Evolutionary conservation across 2,797 vertebrate species (phyloP).

Genomic region (Karalla daura): DNA sequence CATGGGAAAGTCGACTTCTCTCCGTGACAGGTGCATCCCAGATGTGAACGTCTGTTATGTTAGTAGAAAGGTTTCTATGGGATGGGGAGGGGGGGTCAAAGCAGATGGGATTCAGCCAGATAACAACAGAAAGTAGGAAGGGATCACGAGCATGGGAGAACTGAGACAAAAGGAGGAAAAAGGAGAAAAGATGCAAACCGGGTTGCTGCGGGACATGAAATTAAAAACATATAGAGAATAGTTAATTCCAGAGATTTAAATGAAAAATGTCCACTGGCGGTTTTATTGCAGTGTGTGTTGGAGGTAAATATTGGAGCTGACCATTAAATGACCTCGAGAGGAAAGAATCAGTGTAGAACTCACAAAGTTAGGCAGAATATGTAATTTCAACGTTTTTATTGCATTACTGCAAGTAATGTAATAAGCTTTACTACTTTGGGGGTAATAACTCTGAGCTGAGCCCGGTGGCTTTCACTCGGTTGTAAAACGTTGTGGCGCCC

Average conservation of each 20-base stretch:
- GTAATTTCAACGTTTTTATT: neutral
- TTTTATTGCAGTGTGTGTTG: neutral
- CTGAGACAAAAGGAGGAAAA: neutral
- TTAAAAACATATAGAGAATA: neutral
- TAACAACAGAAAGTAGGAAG: neutral
- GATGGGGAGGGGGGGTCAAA: neutral
- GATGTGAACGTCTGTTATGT: conserved; percentile 54
- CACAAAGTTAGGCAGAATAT: neutral
- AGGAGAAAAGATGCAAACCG: neutral
- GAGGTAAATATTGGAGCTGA: neutral
- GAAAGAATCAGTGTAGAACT: neutral
- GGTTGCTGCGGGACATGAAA: neutral
- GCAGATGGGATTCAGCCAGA: conserved; percentile 16
- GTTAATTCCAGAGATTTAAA: neutral
- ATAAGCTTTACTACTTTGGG: too few species aligned
- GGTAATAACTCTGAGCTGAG: too few species aligned
- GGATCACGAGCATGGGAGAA: conserved; percentile 15
- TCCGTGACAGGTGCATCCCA: conserved; percentile 61
- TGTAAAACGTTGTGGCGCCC: conserved; percentile 37
- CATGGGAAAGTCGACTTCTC: conserved; percentile 33
- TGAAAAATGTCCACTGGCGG: too few species aligned
- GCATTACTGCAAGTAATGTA: neutral
- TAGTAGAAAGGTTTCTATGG: conserved; percentile 2
- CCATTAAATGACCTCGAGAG: neutral
- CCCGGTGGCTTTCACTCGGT: neutral